Base-by-base conservation (phyloP, 2,113 vertebrate species). In the Engraulis encrasicolus region DNA sequence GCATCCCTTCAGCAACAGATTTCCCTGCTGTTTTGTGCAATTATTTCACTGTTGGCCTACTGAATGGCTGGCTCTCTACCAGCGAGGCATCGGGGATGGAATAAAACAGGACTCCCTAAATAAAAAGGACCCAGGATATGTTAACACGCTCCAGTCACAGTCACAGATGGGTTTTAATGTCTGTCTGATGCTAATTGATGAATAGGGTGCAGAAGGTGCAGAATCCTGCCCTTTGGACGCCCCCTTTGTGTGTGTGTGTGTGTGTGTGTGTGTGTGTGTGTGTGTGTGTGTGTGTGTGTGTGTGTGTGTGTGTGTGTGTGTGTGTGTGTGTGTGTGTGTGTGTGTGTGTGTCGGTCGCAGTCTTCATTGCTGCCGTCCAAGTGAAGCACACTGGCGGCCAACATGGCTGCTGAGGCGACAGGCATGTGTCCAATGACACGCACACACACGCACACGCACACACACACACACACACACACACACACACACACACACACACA, bases 131-230 rank as follows among this genome's bases (percentile, higher is more conserved):
- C 83, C 82, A n/a, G n/a, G 87, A 66, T 87, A 86, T 89, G 89
- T 89, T 88, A 86, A 88, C 79, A 81, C 86, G 81, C 80, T 50
- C 36, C 34, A 82, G 86, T 87, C 86, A 89, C 34, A 82, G 86
- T 87, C 86, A 89, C 92, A 93, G 91, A 93, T 93, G 91, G 90
- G 89, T 92, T 89, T 82, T 89, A 90, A 92, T 91, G 89, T 86
- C 78, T 80, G 86, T 89, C 83, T 50, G 38, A 90, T 89, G 89
- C 87, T 90, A 91, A 92, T 91, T 88, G 86, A 82, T 6, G 12
- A n/a, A n/a, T n/a, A 89, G 1, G 82, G 84, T 88, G 91, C 34
- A 77, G 50, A 88, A 86, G 23, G 77, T n/a, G 81, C 50, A 36
- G 20, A 37, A 78, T 20, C 36, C 78, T 87, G 54, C 66, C 90